Evolutionary conservation across 1,140 invertebrate genomes (phyloP), one percentile per base, ranked within the genome.

Genomic region (Berghia stephanieae): DNA sequence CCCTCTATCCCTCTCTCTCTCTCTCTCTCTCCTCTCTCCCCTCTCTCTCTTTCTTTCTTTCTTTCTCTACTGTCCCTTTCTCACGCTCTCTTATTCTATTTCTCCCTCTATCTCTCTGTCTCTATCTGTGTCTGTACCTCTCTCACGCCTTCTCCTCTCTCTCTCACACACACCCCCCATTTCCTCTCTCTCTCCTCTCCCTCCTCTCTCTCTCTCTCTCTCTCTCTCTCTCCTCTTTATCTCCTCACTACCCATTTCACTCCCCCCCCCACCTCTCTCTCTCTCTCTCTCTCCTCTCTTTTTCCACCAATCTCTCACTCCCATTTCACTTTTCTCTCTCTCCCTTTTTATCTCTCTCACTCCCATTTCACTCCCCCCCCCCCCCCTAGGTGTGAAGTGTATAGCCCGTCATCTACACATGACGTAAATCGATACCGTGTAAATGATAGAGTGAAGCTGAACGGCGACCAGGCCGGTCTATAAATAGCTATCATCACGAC

Each of bases 281-380:
- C 34, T 68, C 66, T 68, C 46, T 52, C 55, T 60, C 46, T 52
- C 46, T 52, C 46, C 46, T 52, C 46, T 52, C 46, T 52, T 24
- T n/a, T n/a, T n/a, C n/a, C n/a, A n/a, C n/a, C n/a, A n/a, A n/a
- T n/a, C n/a, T n/a, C n/a, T n/a, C n/a, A n/a, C n/a, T n/a, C n/a
- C n/a, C n/a, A n/a, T n/a, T n/a, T n/a, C n/a, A n/a, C n/a, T 24
- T 52, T 24, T 52, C 46, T 52, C 46, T 16, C 46, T 52, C 46
- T 52, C 46, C n/a, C 46, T 52, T 24, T 52, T 24, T 52, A 13
- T 52, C 46, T 4, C 46, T 52, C 46, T 52, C n/a, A n/a, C n/a
- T n/a, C n/a, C n/a, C n/a, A n/a, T n/a, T n/a, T n/a, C n/a, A n/a
- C n/a, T n/a, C n/a, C n/a, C n/a, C n/a, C n/a, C n/a, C n/a, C n/a